These are phyloP conservation scores for Lamellibrachia luymesi DNA, from an alignment of 1,140 invertebrate genomes.

Conservation along the genomic window DNA sequence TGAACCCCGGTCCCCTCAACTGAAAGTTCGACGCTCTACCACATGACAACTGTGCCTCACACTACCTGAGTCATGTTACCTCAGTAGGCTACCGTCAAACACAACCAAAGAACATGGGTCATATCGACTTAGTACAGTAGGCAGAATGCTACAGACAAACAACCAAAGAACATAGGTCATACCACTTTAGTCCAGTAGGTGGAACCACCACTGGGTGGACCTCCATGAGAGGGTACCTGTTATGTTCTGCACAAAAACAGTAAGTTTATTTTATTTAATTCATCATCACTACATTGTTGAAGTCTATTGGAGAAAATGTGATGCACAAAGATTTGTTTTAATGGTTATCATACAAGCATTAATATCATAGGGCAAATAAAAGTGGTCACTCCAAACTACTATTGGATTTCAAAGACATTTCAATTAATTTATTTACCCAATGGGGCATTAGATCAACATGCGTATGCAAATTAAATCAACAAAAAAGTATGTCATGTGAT, in stretches of 20 bases:
- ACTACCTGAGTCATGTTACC: not conserved
- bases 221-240: too few relatives aligned
- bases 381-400: not conserved
- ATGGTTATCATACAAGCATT: too few relatives aligned
- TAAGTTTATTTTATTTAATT: too few relatives aligned
- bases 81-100: not conserved
- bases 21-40: too few relatives aligned
- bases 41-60: not conserved
- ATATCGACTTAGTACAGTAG: constrained; percentile 12
- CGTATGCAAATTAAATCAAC: too few relatives aligned
- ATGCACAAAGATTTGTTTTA: not conserved
- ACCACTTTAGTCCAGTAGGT: not conserved
- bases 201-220: too few relatives aligned
- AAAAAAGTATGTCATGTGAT: too few relatives aligned
- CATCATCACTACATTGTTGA: too few relatives aligned
- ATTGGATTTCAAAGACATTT: not conserved
- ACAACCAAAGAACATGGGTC: constrained; percentile 20
- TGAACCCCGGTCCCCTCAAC: too few relatives aligned
- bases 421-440: not conserved
- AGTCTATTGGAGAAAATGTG: not conserved
- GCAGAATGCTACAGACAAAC: constrained; percentile 16
- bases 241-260: not conserved
- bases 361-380: not conserved
- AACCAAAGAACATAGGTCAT: not conserved
- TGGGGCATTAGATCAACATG: not conserved